These are phyloP conservation scores for Poeciliopsis turneri DNA, from an alignment of 2,797 vertebrate genomes.

Conservation along the genomic window DNA sequence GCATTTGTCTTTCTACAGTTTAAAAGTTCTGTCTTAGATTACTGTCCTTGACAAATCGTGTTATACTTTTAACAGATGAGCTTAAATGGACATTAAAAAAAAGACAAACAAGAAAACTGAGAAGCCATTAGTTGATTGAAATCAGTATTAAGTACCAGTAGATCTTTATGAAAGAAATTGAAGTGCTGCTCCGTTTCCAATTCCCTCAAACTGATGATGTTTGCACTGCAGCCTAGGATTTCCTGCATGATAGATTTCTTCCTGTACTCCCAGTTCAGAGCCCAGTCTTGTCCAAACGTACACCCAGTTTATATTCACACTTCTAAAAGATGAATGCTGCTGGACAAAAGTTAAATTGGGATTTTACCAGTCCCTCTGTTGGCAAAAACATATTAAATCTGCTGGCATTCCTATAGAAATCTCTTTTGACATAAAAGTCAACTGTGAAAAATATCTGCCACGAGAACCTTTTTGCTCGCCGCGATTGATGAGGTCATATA, in stretches of 20 bases:
- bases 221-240: constrained; percentile 92
- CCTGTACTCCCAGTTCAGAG: constrained; percentile 97
- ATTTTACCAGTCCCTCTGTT: constrained; percentile 1
- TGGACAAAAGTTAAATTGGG: neutral
- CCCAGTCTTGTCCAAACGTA: constrained; percentile 76
- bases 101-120: neutral
- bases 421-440: constrained; percentile 29
- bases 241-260: constrained; percentile 99
- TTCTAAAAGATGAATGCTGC: neutral
- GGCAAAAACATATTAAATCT: constrained; percentile 6
- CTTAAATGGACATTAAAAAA: neutral
- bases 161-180: too few species aligned
- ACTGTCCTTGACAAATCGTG: neutral
- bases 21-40: neutral
- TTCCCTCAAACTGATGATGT: constrained; percentile 96
- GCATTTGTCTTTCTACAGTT: neutral
- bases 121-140: neutral
- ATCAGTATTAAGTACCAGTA: neutral
- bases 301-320: neutral
- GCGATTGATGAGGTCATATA: constrained; percentile 52
- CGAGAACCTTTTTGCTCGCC: constrained; percentile 41
- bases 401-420: constrained; percentile 9
- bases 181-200: neutral
- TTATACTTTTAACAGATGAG: neutral
- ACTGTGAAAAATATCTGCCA: constrained; percentile 33